Evolutionary conservation across 2,797 vertebrate genomes (phyloP).

Genomic region (Spea hammondii): DNA sequence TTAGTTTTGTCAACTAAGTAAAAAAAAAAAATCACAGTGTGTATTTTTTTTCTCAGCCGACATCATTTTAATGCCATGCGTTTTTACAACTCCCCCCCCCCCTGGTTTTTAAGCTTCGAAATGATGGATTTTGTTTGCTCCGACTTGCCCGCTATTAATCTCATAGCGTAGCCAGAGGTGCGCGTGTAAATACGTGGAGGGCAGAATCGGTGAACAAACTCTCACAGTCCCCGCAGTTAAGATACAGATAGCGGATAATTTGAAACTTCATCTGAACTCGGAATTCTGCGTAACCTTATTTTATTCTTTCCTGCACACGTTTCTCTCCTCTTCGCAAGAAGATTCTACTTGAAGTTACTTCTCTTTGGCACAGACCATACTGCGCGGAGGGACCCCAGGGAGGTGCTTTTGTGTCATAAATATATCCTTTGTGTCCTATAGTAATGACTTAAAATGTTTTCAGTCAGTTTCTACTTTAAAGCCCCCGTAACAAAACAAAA

Average conservation of each 20-base stretch:
- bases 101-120: conserved; percentile 9
- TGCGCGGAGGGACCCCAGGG: conserved; percentile 1
- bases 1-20: no score
- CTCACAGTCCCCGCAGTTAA: conserved; percentile 29
- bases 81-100: neutral
- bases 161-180: conserved; percentile 26
- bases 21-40: no score
- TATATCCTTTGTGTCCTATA: conserved; percentile 28
- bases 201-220: conserved; percentile 23
- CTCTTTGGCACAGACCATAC: conserved; percentile 29
- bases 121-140: conserved; percentile 26
- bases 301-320: neutral
- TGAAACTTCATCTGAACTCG: neutral
- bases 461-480: conserved; percentile 35
- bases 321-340: neutral
- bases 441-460: conserved; percentile 36
- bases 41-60: neutral
- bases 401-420: neutral
- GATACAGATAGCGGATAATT: conserved; percentile 10
- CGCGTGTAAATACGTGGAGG: conserved; percentile 36
- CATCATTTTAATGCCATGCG: conserved; percentile 1
- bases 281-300: neutral
- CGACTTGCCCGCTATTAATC: conserved; percentile 18
- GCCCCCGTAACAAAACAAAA: conserved; percentile 21
- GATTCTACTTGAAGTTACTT: conserved; percentile 7